Base-by-base conservation (phyloP, 2,888 invertebrate genomes). In the Xestia c-nigrum region DNA sequence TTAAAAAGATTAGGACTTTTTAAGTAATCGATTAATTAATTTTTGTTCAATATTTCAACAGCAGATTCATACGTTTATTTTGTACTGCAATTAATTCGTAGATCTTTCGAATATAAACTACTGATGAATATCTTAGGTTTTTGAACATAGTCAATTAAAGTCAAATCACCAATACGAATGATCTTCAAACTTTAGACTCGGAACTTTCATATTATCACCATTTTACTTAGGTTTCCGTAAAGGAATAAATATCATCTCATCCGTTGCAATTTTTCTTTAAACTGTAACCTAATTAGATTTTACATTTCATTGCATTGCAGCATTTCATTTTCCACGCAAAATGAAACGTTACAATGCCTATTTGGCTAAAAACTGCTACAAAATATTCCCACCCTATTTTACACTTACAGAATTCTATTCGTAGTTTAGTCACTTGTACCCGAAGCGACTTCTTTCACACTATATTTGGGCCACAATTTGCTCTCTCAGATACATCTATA, bases 391-490 rank as follows among this genome's bases (percentile, higher is more conserved):
- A 31, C 38, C 59, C 73, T 52, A 73, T 69, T 71, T 43, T 19
- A 65, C 43, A 59, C 40, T 57, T 43, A 65, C 47, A 63, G 67
- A 73, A 76, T 74, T 78, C n/a, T 64, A 79, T 79, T 76, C 55
- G 57, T 38, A 67, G 55, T 88, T 78, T 64, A 78, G 67, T 52
- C 55, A 75, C 73, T 83, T 83, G 85, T 86, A 86, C 78, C 57
- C 70, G 64, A 86, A 80, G 65, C 40, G 76, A 82, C 85, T 88
- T 89, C 88, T 83, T 85, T 85, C 68, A 84, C 91, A 92, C 93
- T 93, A 90, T 93, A 94, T 95, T 95, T 93, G 92, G 89, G 89
- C 89, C 92, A 92, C 94, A 95, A 96, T 95, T 96, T 94, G 92
- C 92, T 89, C 90, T 91, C 89, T 89, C 90, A 93, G 92, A 94